phyloP scores from a whole-genome alignment of 2,113 vertebrate genomes.

The Chaetodon trifascialis region DNA sequence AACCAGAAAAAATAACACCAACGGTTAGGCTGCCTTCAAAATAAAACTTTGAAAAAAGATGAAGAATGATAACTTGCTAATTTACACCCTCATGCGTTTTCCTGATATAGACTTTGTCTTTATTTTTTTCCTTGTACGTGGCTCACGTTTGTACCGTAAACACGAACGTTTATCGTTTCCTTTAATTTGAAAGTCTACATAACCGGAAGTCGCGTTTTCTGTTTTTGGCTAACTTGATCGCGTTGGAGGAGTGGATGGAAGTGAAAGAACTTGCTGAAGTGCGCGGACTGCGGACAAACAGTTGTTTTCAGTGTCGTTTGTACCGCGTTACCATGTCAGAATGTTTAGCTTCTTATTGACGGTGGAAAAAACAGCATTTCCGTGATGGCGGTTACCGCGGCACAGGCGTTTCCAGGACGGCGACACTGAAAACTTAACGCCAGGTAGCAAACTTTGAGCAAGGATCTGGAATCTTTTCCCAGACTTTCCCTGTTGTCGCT shows the following conservation, averaged over 20 bases:
- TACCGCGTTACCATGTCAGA: not conserved
- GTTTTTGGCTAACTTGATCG: not conserved
- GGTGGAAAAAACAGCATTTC: slow-evolving; percentile 5
- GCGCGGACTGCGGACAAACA: not conserved
- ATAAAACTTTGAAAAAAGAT: slow-evolving; percentile 14
- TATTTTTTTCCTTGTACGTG: not conserved
- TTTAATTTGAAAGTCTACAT: slow-evolving; percentile 38
- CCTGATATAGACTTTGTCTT: too few relatives aligned
- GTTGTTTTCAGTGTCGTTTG: not conserved
- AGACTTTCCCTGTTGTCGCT: not conserved
- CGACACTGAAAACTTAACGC: slow-evolving; percentile 47
- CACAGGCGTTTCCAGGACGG: slow-evolving; percentile 41
- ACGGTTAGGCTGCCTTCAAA: not conserved
- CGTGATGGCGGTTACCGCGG: slow-evolving; percentile 33
- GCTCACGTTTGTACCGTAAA: not conserved
- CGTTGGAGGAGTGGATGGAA: slow-evolving; percentile 21
- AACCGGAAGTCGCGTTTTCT: not conserved
- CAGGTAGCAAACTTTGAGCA: slow-evolving; percentile 52
- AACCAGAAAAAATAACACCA: not conserved
- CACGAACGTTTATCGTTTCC: not conserved
- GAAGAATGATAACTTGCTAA: not conserved
- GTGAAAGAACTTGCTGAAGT: slow-evolving; percentile 1
- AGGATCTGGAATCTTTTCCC: slow-evolving; percentile 36
- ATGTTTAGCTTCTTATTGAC: slow-evolving; percentile 10
- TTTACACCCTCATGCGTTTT: not conserved